phyloP scores from a whole-genome alignment of 2,113 vertebrate genomes.

The Urocolius indicus region DNA sequence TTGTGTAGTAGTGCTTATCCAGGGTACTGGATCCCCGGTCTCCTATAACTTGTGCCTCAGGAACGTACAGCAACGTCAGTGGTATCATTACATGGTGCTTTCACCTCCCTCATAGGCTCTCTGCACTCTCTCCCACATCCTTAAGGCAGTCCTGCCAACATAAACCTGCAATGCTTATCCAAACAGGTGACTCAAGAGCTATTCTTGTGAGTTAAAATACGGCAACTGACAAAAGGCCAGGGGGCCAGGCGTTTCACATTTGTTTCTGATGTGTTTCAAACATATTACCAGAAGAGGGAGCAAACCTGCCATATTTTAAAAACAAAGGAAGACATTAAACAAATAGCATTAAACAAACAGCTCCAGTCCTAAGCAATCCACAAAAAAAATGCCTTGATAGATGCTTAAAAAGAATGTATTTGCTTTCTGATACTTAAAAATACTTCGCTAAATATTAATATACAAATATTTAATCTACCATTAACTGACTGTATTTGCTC shows the following conservation, averaged over 20 bases:
- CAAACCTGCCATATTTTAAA: slow-evolving; percentile 58
- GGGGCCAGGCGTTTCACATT: accelerated
- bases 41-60: not conserved
- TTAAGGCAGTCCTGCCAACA: not conserved
- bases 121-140: not conserved
- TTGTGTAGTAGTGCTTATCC: not conserved
- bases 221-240: accelerated
- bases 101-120: accelerated
- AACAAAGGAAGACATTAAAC: not conserved
- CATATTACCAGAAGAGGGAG: slow-evolving; percentile 83
- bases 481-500: not conserved
- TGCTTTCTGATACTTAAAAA: not conserved
- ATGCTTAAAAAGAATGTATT: not conserved
- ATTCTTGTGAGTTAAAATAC: not conserved
- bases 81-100: not conserved
- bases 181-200: not conserved
- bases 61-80: not conserved
- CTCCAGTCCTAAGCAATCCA: not conserved
- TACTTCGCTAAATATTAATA: not conserved
- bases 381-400: not conserved
- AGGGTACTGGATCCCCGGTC: not conserved
- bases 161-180: not conserved
- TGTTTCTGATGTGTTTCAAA: not conserved
- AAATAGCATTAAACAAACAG: not conserved
- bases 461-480: not conserved